Conservation (phyloP, 2,888 invertebrate species). For the Agrenia bidenticulata region DNA sequence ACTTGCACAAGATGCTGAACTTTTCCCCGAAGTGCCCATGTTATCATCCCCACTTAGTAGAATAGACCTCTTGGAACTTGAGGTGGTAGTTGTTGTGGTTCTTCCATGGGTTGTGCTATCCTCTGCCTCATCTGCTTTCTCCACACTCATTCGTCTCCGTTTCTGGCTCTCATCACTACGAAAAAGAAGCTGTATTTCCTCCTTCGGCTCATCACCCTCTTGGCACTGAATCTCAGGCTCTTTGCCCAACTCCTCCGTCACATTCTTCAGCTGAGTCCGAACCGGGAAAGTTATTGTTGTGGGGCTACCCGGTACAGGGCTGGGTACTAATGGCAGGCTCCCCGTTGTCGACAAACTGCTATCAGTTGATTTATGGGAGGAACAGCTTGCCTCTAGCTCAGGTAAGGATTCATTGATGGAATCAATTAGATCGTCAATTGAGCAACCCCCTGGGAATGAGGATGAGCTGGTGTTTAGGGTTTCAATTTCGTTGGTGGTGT, state of each 20-base stretch:
- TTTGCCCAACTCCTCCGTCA: slow-evolving; percentile 9
- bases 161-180: slow-evolving; percentile 19
- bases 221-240: slow-evolving; percentile 26
- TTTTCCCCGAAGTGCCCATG: slow-evolving; percentile 8
- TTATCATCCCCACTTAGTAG: neutral
- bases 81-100: slow-evolving; percentile 11
- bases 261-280: neutral
- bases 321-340: slow-evolving; percentile 34
- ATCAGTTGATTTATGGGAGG: slow-evolving; percentile 27
- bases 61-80: slow-evolving; percentile 7
- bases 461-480: neutral
- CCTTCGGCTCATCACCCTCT: slow-evolving; percentile 1
- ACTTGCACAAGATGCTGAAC: neutral
- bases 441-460: slow-evolving; percentile 17
- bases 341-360: slow-evolving; percentile 28
- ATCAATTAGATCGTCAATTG: slow-evolving; percentile 45
- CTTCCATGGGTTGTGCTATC: slow-evolving; percentile 18
- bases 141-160: neutral
- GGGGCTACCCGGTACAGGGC: slow-evolving; percentile 35
- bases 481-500: neutral
- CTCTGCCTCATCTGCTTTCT: neutral
- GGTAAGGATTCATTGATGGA: slow-evolving; percentile 45
- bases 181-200: slow-evolving; percentile 17
- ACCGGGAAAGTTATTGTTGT: slow-evolving; percentile 21
- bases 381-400: slow-evolving; percentile 35